Base-by-base conservation (phyloP, 2,797 vertebrate genomes). In the Carapus acus region DNA sequence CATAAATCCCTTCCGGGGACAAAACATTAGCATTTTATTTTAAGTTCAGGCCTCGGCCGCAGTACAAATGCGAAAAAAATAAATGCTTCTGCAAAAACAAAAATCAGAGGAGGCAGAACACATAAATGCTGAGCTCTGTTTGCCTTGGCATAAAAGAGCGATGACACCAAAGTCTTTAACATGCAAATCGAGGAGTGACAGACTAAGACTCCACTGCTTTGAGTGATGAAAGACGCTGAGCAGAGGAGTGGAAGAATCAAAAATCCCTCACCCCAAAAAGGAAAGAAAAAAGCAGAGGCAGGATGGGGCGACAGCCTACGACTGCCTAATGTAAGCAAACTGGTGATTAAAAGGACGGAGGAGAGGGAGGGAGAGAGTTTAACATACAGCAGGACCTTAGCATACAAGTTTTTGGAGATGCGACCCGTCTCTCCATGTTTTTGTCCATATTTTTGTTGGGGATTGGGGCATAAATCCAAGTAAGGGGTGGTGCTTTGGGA, bases 1-100 rank as follows among this genome's bases (percentile, higher is more conserved):
- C 52, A 71, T 68, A 39, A 66, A 80, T 76, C 46, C 52, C 74
- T 73, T 55, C 37, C 37, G 65, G 67, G 60, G 51, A 57, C 47
- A 42, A 2, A 24, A 17, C 29, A 65, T 73, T 64, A 43, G 4
- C 62, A 67, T 71, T 39, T 57, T 66, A 56, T 48, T 54, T 13
- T 12, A n/a, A 51, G 62, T 65, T 71, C 57, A 53, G 41, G 41
- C 12, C 42, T 52, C 24, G 54, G 56, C 51, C 19, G 27, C 34
- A 36, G 13, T 13, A 13, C n/a, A n/a, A n/a, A n/a, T n/a, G 16
- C 36, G 23, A 53, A 51, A 61, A 57, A 62, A 44, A 1, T 22
- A 20, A 41, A 27, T 14, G 33, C 45, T 55, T 58, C 22, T 37
- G 40, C 41, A 59, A 58, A 65, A 63, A 69, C 55, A 65, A 41